A percentile compares a stretch with the other conserved stretches of the same genome.
phyloP scores from a whole-genome alignment of 1,140 invertebrate genomes.

The Brachionus manjavacas region DNA sequence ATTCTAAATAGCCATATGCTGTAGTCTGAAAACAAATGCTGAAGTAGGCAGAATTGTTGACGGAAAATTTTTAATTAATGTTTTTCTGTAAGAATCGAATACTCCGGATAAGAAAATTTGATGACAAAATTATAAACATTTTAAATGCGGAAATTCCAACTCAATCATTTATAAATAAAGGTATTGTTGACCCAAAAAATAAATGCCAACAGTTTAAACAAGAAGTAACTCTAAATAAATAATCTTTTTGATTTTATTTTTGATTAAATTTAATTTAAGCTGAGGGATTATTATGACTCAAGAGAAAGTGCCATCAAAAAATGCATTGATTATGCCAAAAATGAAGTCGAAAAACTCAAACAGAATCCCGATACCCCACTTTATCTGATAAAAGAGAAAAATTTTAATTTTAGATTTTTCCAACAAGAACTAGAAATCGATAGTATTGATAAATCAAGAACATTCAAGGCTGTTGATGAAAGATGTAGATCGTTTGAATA shows the following conservation, averaged over 20 bases:
- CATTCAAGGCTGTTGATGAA: background rate
- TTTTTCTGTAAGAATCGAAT: conserved; percentile 10
- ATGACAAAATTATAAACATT: conserved; percentile 39
- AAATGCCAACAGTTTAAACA: conserved; percentile 41
- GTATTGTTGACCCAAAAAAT: conserved; percentile 17
- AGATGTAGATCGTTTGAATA: conserved; percentile 3
- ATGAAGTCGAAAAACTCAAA: conserved; percentile 37
- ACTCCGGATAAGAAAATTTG: conserved; percentile 21
- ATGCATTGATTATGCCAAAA: conserved; percentile 33
- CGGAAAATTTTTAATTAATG: background rate
- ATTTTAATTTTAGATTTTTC: conserved; percentile 8
- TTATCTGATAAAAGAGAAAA: conserved; percentile 23
- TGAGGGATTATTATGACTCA: conserved; percentile 31
- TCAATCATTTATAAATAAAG: background rate
- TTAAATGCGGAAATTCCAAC: conserved; percentile 31
- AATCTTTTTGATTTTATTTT: background rate
- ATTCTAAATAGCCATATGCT: background rate
- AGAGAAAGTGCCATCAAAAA: conserved; percentile 32
- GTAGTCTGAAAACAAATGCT: background rate
- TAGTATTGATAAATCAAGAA: background rate
- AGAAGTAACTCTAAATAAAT: background rate
- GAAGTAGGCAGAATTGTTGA: background rate
- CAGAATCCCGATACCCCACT: background rate
- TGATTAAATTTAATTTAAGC: background rate
- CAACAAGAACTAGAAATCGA: conserved; percentile 36